Evolutionary conservation across 1,140 invertebrate species (phyloP), one percentile per base, ranked within the genome.

Genomic region (Aphelenchoides fujianensis): DNA sequence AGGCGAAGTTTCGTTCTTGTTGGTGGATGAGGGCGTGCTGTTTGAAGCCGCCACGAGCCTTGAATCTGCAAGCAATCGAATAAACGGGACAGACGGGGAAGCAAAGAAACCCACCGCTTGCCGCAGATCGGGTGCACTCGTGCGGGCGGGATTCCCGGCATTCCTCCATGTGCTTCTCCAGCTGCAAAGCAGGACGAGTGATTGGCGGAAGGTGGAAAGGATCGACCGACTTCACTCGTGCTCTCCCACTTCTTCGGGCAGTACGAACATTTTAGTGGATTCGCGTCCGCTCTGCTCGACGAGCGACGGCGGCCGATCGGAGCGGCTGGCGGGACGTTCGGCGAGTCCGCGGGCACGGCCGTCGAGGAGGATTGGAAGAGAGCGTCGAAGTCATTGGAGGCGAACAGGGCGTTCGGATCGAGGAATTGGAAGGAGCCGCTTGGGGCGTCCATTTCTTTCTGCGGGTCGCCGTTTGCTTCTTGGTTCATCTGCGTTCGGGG

Each of bases 161-260:
- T 83, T 86, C 87, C 85, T 86, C 68, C 85, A 76, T 77, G 85
- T 87, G 74, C 85, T 86, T 69, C 83, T 86, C 55, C 3, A 84
- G 72, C 76, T 81, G n/a, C n/a, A 36, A 5, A 69, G 19, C 2
- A 69, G n/a, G 23, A 28, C 32, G n/a, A 7, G 23, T 66, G 57
- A 48, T n/a, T n/a, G n/a, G n/a, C n/a, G n/a, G n/a, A n/a, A n/a
- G n/a, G n/a, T n/a, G n/a, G n/a, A n/a, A n/a, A n/a, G n/a, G n/a
- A n/a, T n/a, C n/a, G n/a, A n/a, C n/a, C n/a, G n/a, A n/a, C n/a
- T n/a, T n/a, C n/a, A n/a, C 28, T 61, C 23, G 52, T 32, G 12
- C 62, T 36, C 27, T 64, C 16, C 35, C 72, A 79, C 53, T 78
- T 78, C 55, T 79, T 78, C 2, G 76, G 76, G 48, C 76, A 78